Evolutionary conservation across 37 sponge, comb jelly and placozoan species (phyloP).

Genomic region (Beroe ovata): DNA sequence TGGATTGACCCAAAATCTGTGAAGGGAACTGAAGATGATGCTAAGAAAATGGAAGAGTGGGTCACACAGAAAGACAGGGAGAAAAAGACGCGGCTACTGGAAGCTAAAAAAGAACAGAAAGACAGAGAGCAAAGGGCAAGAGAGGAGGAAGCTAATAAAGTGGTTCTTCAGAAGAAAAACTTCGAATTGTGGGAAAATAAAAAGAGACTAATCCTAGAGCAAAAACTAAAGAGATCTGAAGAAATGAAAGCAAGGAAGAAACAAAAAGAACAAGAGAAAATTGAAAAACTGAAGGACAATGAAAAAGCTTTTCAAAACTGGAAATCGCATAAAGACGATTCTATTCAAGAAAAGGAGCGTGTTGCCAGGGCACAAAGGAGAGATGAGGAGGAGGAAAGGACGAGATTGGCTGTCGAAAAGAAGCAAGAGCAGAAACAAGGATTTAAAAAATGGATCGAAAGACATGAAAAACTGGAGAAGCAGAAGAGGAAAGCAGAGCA

Average conservation of each 20-base stretch:
- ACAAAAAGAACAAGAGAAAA: slow-evolving; percentile 26
- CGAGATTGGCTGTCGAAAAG: not conserved
- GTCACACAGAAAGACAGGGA: slow-evolving; percentile 13
- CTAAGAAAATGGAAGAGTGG: slow-evolving; percentile 29
- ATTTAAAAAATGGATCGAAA: slow-evolving; percentile 24
- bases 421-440: not conserved
- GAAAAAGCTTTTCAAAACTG: slow-evolving; percentile 48
- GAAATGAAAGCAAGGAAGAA: slow-evolving; percentile 25
- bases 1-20: slow-evolving; percentile 64
- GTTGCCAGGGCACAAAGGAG: too few species aligned
- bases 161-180: slow-evolving; percentile 10
- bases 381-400: slow-evolving; percentile 22
- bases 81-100: not conserved
- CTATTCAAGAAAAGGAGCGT: not conserved
- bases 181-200: slow-evolving; percentile 44
- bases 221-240: not conserved
- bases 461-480: slow-evolving; percentile 2
- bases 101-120: not conserved
- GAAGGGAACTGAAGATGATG: not conserved
- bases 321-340: slow-evolving; percentile 36
- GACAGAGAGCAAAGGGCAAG: not conserved
- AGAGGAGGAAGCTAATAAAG: slow-evolving; percentile 22
- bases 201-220: not conserved
- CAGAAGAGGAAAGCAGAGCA: slow-evolving; percentile 19
- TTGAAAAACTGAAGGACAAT: not conserved